These are phyloP conservation scores for Litocranius walleri DNA, from an alignment of 2,113 vertebrate species.

Conservation along the genomic window DNA sequence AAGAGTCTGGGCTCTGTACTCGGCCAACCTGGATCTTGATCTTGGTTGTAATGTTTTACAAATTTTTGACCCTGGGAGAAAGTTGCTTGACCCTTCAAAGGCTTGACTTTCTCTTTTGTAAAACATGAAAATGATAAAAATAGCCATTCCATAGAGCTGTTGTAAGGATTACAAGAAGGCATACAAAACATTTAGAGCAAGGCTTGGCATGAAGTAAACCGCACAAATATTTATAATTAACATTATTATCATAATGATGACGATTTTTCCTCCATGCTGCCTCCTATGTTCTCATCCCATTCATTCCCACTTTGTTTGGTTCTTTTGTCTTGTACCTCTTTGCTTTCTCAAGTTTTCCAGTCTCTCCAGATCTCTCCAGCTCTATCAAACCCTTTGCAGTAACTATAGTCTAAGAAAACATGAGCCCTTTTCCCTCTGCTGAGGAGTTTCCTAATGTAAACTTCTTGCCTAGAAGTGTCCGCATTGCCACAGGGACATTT, in stretches of 20 bases:
- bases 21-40: not conserved
- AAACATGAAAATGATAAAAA: not conserved
- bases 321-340: conserved; percentile 46
- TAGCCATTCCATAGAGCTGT: rapidly evolving
- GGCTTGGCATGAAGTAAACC: rapidly evolving
- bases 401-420: conserved; percentile 5
- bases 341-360: conserved; percentile 48
- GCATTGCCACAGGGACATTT: conserved; percentile 70
- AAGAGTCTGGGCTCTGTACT: rapidly evolving
- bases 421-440: conserved; percentile 68
- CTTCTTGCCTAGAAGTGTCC: conserved; percentile 64
- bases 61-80: not conserved
- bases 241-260: rapidly evolving
- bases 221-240: too few relatives aligned
- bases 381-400: conserved; percentile 29
- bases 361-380: conserved; percentile 56
- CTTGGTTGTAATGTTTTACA: not conserved
- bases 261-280: rapidly evolving
- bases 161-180: not conserved
- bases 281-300: not conserved
- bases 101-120: not conserved
- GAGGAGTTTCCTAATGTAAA: conserved; percentile 74
- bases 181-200: rapidly evolving
- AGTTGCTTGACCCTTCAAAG: not conserved
- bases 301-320: not conserved